These are phyloP conservation scores for Meleagris gallopavo DNA, from an alignment of 2,113 vertebrate species.

Conservation along the genomic window DNA sequence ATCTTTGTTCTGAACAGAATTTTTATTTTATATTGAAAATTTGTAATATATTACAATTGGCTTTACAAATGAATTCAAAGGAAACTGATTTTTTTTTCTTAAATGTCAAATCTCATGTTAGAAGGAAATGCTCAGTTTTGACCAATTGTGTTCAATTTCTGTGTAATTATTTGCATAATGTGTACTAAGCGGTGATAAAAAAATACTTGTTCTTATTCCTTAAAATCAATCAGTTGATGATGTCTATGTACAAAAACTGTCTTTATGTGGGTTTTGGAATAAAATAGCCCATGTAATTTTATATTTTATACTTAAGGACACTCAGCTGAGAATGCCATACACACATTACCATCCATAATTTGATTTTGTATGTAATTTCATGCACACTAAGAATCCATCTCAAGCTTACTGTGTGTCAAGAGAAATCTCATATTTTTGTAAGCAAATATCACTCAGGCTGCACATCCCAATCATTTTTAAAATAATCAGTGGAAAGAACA, in stretches of 20 bases:
- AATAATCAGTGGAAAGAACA: constrained; percentile 33
- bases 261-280: constrained; percentile 28
- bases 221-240: constrained; percentile 23
- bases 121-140: not conserved
- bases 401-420: constrained; percentile 15
- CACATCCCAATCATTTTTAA: constrained; percentile 10
- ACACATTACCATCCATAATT: constrained; percentile 55
- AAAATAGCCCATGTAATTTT: constrained; percentile 54
- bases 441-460: constrained; percentile 33
- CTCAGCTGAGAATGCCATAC: constrained; percentile 35
- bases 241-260: constrained; percentile 3
- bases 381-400: constrained; percentile 54
- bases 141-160: not conserved
- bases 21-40: not conserved
- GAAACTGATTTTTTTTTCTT: not conserved
- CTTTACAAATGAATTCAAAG: not conserved
- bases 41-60: not conserved
- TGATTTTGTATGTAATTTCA: constrained; percentile 69
- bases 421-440: constrained; percentile 36
- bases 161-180: not conserved
- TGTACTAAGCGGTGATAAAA: not conserved
- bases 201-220: not conserved
- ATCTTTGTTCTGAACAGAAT: not conserved
- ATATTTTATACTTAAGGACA: constrained; percentile 47
- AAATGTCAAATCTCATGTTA: not conserved